These are phyloP conservation scores for Dasypus novemcinctus DNA, from an alignment of 2,113 vertebrate genomes.

Conservation along the genomic window DNA sequence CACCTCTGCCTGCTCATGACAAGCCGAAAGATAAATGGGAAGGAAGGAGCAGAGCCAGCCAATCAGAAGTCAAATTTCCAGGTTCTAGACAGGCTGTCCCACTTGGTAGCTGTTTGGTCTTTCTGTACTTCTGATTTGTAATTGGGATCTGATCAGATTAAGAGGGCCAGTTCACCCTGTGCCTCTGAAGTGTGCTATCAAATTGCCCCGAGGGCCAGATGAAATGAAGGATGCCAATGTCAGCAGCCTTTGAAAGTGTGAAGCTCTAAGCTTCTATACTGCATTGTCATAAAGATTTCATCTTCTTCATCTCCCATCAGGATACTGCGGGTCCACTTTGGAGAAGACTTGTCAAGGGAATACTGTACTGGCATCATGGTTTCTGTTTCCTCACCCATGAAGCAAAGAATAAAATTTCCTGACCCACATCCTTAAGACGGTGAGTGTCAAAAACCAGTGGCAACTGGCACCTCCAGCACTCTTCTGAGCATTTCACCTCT, in stretches of 20 bases:
- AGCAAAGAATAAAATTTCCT: background rate
- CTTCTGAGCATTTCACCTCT: background rate
- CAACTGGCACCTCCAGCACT: background rate
- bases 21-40: background rate
- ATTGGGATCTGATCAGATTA: background rate
- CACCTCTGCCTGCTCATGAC: too few relatives aligned
- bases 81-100: accelerated
- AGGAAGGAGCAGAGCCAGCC: background rate
- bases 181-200: background rate
- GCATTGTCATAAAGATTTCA: accelerated
- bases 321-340: background rate
- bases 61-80: background rate
- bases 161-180: background rate
- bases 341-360: background rate
- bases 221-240: accelerated
- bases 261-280: accelerated
- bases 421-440: background rate
- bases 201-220: accelerated
- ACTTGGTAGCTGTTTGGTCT: background rate
- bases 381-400: background rate
- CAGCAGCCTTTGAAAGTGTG: accelerated
- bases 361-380: background rate
- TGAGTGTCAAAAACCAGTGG: background rate
- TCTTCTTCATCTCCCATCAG: background rate
- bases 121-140: background rate